These are phyloP conservation scores for Xanthorhoe spadicearia DNA, from an alignment of 2,888 invertebrate species.

Conservation along the genomic window DNA sequence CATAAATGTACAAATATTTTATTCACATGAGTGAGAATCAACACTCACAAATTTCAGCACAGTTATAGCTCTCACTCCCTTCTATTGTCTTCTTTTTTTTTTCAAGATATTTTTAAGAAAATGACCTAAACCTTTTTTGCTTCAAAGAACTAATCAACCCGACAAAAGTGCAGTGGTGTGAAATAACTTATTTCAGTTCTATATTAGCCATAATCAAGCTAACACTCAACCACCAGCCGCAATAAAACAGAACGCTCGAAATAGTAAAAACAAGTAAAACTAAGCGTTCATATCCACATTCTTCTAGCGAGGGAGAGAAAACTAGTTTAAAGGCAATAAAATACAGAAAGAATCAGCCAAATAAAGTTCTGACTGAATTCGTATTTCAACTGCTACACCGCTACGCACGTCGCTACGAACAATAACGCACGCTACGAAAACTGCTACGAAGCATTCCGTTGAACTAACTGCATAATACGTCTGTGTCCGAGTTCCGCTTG, in stretches of 20 bases:
- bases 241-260: background rate
- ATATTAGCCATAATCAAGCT: background rate
- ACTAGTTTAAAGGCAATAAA: background rate
- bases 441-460: background rate
- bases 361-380: background rate
- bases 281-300: background rate
- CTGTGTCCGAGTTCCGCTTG: conserved; percentile 41
- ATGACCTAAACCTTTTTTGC: background rate
- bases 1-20: too few species aligned
- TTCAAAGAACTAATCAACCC: background rate
- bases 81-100: too few species aligned
- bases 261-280: background rate
- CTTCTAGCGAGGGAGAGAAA: background rate
- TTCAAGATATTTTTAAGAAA: too few species aligned
- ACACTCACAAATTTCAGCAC: too few species aligned
- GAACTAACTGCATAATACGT: background rate
- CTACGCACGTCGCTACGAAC: background rate
- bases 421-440: background rate
- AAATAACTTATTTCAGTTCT: background rate
- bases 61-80: too few species aligned
- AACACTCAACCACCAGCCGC: background rate
- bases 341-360: background rate
- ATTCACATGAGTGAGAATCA: too few species aligned
- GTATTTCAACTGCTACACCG: background rate
- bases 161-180: background rate